Percentiles rank a stretch among this genome's conserved stretches.
Evolutionary conservation across 2,797 vertebrate genomes (phyloP).

Genomic region (Erpetoichthys calabaricus): DNA sequence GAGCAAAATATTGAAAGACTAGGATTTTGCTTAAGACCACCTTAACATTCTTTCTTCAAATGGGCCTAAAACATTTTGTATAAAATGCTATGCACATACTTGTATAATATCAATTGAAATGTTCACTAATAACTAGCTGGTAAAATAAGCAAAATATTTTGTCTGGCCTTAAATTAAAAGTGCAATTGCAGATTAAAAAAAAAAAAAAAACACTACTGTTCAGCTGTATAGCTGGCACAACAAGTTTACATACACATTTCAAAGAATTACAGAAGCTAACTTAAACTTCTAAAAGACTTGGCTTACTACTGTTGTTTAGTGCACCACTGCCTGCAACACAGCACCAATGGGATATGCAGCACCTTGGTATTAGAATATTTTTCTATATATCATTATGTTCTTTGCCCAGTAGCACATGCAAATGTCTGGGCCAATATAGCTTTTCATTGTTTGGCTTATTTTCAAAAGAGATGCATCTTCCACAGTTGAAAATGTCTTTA

Average conservation of each 20-base stretch:
- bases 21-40: too few species aligned
- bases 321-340: constrained; percentile 48
- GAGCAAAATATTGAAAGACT: neutral
- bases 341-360: constrained; percentile 40
- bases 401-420: neutral
- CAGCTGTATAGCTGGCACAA: neutral
- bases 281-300: constrained; percentile 44
- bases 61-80: too few species aligned
- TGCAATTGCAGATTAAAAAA: neutral
- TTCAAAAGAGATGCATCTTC: neutral
- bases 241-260: constrained; percentile 28
- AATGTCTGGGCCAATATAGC: neutral
- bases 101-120: neutral
- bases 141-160: neutral
- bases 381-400: neutral
- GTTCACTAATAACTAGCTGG: neutral
- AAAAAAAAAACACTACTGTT: neutral
- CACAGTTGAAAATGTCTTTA: too few species aligned
- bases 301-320: constrained; percentile 54
- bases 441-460: neutral
- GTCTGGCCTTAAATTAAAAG: neutral
- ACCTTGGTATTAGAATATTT: constrained; percentile 14
- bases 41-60: too few species aligned
- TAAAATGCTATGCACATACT: neutral
- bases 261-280: constrained; percentile 27